phyloP scores from a whole-genome alignment of 2,888 invertebrate species.

The Erebia palarica region DNA sequence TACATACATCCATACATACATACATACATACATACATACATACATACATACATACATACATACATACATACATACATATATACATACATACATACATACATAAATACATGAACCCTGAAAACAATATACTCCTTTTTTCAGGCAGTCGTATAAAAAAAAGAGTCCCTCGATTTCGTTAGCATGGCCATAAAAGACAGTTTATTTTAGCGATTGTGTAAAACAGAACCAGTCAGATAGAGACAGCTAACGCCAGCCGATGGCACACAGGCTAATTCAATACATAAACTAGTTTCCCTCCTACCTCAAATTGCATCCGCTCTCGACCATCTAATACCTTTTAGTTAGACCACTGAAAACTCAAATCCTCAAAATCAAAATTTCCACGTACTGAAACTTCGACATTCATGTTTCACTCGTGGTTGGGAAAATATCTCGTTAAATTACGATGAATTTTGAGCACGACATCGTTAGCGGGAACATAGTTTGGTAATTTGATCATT shows the following conservation, averaged over 20 bases:
- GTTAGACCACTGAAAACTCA: background rate
- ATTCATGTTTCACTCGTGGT: slow-evolving; percentile 1
- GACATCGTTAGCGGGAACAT: background rate
- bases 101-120: too few species aligned
- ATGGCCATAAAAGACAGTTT: too few species aligned
- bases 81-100: too few species aligned
- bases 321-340: background rate
- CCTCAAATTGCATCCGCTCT: background rate
- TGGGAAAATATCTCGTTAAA: slow-evolving; percentile 3
- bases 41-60: too few species aligned
- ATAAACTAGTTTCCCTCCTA: background rate
- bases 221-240: background rate
- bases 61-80: too few species aligned
- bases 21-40: too few species aligned
- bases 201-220: too few species aligned
- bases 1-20: too few species aligned
- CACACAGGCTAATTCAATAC: background rate
- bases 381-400: background rate
- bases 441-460: slow-evolving; percentile 1
- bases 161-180: too few species aligned
- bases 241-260: background rate
- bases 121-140: too few species aligned
- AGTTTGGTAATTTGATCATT: slow-evolving; percentile 9
- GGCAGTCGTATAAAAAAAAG: too few species aligned
- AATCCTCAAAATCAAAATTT: slow-evolving; percentile 2